Evolutionary conservation across 2,888 invertebrate species (phyloP).

Genomic region (Metopia argyrocephala): DNA sequence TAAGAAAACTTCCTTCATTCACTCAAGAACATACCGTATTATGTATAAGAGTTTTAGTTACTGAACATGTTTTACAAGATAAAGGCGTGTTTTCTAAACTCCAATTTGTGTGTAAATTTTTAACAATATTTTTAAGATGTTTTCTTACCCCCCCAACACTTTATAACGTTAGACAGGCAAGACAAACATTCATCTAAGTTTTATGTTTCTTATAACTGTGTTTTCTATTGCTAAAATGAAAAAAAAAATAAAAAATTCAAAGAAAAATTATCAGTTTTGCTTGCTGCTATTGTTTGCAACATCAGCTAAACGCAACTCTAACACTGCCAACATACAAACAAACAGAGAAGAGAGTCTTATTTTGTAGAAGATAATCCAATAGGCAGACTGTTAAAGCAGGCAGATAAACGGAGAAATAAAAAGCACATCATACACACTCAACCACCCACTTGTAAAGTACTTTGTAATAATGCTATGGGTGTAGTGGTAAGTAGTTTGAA

Average conservation of each 20-base stretch:
- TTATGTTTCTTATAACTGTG: slow-evolving; percentile 34
- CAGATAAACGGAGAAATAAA: background rate
- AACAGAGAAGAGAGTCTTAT: slow-evolving; percentile 13
- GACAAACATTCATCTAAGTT: slow-evolving; percentile 15
- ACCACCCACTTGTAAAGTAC: slow-evolving; percentile 38
- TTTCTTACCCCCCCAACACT: background rate
- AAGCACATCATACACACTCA: slow-evolving; percentile 39
- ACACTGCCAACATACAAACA: background rate
- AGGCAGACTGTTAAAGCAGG: slow-evolving; percentile 2
- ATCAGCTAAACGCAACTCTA: slow-evolving; percentile 37
- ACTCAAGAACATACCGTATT: slow-evolving; percentile 49
- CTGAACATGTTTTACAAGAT: slow-evolving; percentile 62
- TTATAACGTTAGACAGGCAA: background rate
- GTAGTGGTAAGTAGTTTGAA: too few species aligned
- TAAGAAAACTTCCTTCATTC: slow-evolving; percentile 35
- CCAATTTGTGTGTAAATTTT: slow-evolving; percentile 64
- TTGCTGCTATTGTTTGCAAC: slow-evolving; percentile 52
- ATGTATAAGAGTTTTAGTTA: slow-evolving; percentile 55
- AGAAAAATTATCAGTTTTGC: background rate
- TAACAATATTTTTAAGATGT: slow-evolving; percentile 56
- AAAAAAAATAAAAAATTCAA: background rate
- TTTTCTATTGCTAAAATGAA: slow-evolving; percentile 12
- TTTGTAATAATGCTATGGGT: too few species aligned
- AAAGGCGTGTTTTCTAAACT: slow-evolving; percentile 63
- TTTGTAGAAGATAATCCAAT: slow-evolving; percentile 5